Base-by-base conservation (phyloP, 2,113 vertebrate genomes). In the Halcyon senegalensis region DNA sequence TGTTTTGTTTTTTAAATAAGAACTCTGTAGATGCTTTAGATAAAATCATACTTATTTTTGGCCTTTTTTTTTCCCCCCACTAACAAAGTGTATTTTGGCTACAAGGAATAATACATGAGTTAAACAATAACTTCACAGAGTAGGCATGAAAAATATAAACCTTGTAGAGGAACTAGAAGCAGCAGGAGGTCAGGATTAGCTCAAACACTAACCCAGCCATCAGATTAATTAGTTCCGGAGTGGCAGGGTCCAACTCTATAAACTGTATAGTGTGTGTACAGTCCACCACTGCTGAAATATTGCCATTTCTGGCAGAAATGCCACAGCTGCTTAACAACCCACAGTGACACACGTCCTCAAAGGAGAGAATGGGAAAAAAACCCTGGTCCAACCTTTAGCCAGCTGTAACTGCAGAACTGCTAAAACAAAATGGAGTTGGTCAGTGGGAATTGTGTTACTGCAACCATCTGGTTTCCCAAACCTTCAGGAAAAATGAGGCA, bases 41-140 rank as follows among this genome's bases (percentile, higher is more conserved):
- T 46, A 78, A 81, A 35, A 16, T 64, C 27, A 11, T 4, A 21
- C 2, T 30, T 70, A 46, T 30, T 16, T 19, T 50, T 12, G 3
- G 25, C 13, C 46, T 23, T 48, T 37, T 37, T 27, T 37, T 37
- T 7, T 28, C 15, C 16, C 25, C 6, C 44, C 15, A 8, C 37
- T 25, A 18, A 0, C 1, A 86, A 86, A n/a, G 31, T 63, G 7
- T 84, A 10, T 93, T 92, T 97, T 92, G 59, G 41, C 86, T 86
- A 16, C 46, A 56, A 69, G 20, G 37, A 93, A 35, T 75, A 83
- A 78, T 21, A 51, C 20, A 12, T 4, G 28, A 87, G 43, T 33
- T 82, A 44, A 95, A 92, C 73, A 89, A 53, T 91, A 58, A 46
- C 89, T 94, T 93, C 73, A 75, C 68, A 62, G 33, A 82, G 73